phyloP scores from a whole-genome alignment of 2,888 invertebrate genomes.

The Thymelicus sylvestris region DNA sequence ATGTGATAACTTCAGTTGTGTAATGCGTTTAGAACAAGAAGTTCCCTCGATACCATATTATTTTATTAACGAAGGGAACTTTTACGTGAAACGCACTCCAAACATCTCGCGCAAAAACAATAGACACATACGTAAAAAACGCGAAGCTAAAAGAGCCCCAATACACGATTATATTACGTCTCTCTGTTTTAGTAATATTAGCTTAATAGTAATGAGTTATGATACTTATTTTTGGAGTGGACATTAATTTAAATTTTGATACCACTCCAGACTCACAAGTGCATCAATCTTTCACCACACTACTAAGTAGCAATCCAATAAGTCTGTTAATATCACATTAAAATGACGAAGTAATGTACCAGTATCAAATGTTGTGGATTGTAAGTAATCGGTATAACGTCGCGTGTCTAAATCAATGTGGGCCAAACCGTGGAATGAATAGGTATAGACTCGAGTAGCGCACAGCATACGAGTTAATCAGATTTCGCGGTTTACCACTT shows the following conservation, averaged over 20 bases:
- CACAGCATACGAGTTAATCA: conserved; percentile 36
- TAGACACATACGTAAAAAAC: too few species aligned
- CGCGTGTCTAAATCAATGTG: conserved; percentile 36
- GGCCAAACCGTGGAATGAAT: conserved; percentile 29
- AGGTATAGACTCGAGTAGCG: conserved; percentile 29
- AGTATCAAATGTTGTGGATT: conserved; percentile 31
- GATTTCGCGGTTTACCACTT: conserved; percentile 39
- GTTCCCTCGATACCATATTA: too few species aligned
- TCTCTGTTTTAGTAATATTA: too few species aligned
- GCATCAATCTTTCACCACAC: not conserved
- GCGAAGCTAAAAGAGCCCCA: too few species aligned
- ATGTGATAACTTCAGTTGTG: too few species aligned
- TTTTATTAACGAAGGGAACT: too few species aligned
- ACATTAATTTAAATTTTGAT: not conserved
- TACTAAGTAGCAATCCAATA: not conserved
- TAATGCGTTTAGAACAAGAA: too few species aligned
- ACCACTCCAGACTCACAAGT: not conserved
- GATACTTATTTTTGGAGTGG: too few species aligned
- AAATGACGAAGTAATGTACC: not conserved
- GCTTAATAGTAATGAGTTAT: too few species aligned
- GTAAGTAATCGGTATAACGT: conserved; percentile 28
- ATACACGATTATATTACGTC: too few species aligned
- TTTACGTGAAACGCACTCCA: too few species aligned
- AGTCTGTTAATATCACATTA: conserved; percentile 8
- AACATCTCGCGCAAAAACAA: too few species aligned